Conservation (phyloP, 1,140 invertebrate genomes). For the Caenorhabditis brenneri region DNA sequence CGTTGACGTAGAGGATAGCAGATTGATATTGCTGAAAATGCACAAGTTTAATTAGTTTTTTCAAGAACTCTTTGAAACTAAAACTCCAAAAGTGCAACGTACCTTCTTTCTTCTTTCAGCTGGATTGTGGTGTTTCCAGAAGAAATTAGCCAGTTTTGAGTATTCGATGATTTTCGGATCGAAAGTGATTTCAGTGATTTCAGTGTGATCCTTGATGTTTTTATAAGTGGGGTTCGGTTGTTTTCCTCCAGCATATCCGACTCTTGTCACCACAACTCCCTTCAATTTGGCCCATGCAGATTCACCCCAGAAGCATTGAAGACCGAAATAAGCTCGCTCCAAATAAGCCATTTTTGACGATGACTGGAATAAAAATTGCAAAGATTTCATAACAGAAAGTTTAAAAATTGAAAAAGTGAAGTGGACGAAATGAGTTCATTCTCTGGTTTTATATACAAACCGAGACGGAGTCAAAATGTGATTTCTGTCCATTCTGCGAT, state of each 20-base stretch:
- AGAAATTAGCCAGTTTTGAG: conserved; percentile 80
- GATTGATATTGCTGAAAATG: conserved; percentile 82
- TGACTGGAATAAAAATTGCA: background rate
- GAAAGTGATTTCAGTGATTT: conserved; percentile 88
- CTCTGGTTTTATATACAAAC: background rate
- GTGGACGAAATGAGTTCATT: background rate
- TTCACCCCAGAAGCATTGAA: conserved; percentile 96
- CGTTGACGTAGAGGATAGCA: conserved; percentile 86
- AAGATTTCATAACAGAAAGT: background rate
- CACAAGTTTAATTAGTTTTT: background rate
- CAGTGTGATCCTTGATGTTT: conserved; percentile 75
- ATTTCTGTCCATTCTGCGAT: conserved; percentile 26
- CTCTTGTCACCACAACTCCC: conserved; percentile 86
- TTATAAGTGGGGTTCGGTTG: conserved; percentile 83
- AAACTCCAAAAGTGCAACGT: too few species aligned
- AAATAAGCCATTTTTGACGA: background rate
- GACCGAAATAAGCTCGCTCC: conserved; percentile 82
- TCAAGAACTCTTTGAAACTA: background rate
- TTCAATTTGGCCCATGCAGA: conserved; percentile 82
- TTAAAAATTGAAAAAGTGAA: background rate
- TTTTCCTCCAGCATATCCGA: conserved; percentile 90
- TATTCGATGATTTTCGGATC: conserved; percentile 82
- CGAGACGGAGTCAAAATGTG: conserved; percentile 1
- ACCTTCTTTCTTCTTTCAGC: conserved; percentile 80
- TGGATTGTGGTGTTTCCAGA: conserved; percentile 91